Evolutionary conservation across 2,888 invertebrate species (phyloP).

Genomic region (Gymnoscelis rufifasciata): DNA sequence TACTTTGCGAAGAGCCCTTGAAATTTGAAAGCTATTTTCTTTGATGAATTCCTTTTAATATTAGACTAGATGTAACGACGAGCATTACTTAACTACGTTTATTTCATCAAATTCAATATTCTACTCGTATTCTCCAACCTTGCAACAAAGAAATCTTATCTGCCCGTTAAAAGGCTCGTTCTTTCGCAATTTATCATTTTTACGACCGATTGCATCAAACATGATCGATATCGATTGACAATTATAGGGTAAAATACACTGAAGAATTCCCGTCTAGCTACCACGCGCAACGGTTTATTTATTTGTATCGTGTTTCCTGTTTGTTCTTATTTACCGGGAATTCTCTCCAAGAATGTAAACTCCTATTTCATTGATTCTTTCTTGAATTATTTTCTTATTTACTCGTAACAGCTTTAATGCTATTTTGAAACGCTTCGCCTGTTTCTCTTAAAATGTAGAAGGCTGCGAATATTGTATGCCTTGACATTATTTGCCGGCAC

Average conservation of each 20-base stretch:
- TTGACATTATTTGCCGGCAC: conserved; percentile 47
- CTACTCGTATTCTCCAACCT: not conserved
- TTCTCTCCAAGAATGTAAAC: not conserved
- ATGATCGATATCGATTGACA: conserved; percentile 40
- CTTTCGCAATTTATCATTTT: conserved; percentile 29
- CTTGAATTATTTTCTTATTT: not conserved
- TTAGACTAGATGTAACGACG: conserved; percentile 14
- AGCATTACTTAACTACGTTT: not conserved
- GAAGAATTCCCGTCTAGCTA: conserved; percentile 48
- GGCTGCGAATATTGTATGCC: conserved; percentile 26
- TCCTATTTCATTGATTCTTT: not conserved
- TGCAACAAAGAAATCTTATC: not conserved
- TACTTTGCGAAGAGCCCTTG: conserved; percentile 13
- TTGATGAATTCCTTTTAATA: conserved; percentile 10
- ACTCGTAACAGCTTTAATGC: not conserved
- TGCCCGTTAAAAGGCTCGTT: conserved; percentile 1
- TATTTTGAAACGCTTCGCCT: conserved; percentile 2
- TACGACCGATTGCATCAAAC: conserved; percentile 43
- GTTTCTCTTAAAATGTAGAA: conserved; percentile 11
- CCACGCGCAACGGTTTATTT: conserved; percentile 34
- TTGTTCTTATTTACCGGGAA: conserved; percentile 38
- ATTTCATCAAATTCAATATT: not conserved
- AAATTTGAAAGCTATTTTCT: conserved; percentile 20
- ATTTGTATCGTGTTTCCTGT: conserved; percentile 43
- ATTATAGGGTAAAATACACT: conserved; percentile 36